Base-by-base conservation (phyloP, 2,797 vertebrate genomes). In the Malacoctenus gilli region DNA sequence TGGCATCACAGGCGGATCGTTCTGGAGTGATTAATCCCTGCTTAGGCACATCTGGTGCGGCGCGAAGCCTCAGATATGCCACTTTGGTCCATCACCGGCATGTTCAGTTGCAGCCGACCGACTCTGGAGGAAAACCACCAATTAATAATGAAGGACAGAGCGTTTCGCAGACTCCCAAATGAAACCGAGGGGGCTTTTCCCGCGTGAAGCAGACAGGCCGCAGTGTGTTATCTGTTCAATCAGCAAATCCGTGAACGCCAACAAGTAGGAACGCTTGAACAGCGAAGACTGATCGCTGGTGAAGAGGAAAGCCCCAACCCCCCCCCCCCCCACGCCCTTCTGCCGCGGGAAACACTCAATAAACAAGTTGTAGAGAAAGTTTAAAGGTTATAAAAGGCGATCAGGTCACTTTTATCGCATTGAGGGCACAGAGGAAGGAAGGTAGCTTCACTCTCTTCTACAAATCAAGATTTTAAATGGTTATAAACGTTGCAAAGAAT, bases 1-100 rank as follows among this genome's bases (percentile, higher is more conserved):
- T 91, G 89, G 89, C 88, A 89, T 82, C 68, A 43, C 64, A 23
- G 2, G 61, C 53, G 41, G 78, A 74, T 80, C 74, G 69, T 37
- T 76, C 84, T 88, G 71, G 68, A 63, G 76, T 80, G 80, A 80
- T 83, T 76, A 87, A 85, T 88, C 82, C 62, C 20, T 74, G 80
- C 69, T 83, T 71, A 78, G 83, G 74, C 84, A 86, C 75, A 89
- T 88, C 78, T 75, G 68, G 57, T 69, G 65, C 71, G 63, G 72
- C 59, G 52, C 10, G 23, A 4, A 20, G 20, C 37, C 51, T 64
- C 37, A 76, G 68, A 75, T 59, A 41, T 61, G 22, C 28, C 34
- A 21, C 48, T 69, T 75, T 65, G 52, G 35, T 75, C 42, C 54
- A 23, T 64, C 54, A 25, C 16, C 46, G 35, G 5, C 4, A 1